Conservation (phyloP, 2,888 invertebrate species). For the Leptura quadrifasciata region DNA sequence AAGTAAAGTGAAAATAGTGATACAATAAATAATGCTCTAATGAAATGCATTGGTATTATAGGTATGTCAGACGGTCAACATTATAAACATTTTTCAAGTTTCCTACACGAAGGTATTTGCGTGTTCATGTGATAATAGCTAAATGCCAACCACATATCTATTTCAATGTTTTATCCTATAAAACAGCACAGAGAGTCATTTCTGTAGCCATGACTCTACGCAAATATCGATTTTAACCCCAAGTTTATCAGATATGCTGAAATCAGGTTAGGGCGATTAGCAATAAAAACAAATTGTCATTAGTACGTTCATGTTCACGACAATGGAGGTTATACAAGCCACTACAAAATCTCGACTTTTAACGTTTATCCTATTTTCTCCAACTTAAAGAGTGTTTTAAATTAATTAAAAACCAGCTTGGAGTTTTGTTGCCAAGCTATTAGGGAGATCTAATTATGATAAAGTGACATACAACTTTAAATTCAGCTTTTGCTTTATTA, state of each 20-base stretch:
- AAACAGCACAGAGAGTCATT: slow-evolving; percentile 33
- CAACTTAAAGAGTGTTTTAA: slow-evolving; percentile 13
- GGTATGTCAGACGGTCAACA: slow-evolving; percentile 19
- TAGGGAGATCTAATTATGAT: slow-evolving; percentile 22
- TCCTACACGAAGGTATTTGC: slow-evolving; percentile 29
- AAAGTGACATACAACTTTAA: slow-evolving; percentile 20
- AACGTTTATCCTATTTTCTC: slow-evolving; percentile 12
- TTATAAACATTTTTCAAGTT: slow-evolving; percentile 15
- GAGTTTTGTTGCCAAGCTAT: slow-evolving; percentile 25
- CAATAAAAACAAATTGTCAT: slow-evolving; percentile 55
- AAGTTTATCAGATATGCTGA: slow-evolving; percentile 56
- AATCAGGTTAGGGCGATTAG: slow-evolving; percentile 55
- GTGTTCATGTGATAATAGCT: slow-evolving; percentile 31
- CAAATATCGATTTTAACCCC: slow-evolving; percentile 51
- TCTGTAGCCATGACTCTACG: slow-evolving; percentile 32
- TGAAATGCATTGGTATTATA: slow-evolving; percentile 11
- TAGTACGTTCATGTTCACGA: slow-evolving; percentile 45
- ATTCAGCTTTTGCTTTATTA: slow-evolving; percentile 1
- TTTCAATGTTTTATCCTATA: slow-evolving; percentile 37
- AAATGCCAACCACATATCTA: slow-evolving; percentile 40
- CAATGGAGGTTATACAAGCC: slow-evolving; percentile 30
- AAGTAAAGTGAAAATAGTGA: not conserved
- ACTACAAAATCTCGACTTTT: slow-evolving; percentile 5
- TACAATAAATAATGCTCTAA: not conserved
- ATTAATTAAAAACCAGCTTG: slow-evolving; percentile 24